Evolutionary conservation across 1,140 invertebrate species (phyloP).

Genomic region (Orussus abietinus): DNA sequence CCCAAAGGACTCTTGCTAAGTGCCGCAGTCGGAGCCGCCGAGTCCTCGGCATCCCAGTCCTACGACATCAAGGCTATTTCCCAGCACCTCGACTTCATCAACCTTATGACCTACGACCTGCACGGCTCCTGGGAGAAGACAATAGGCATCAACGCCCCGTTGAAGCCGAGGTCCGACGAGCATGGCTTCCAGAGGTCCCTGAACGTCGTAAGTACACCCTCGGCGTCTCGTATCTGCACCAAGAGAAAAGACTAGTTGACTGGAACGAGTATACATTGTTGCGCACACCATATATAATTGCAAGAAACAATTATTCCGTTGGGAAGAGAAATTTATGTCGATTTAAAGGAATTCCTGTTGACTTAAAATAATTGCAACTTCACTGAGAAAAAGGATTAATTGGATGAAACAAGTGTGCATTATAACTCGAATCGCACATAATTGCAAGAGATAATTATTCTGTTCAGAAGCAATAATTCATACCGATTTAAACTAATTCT

Average conservation of each 20-base stretch:
- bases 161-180: slow-evolving; percentile 55
- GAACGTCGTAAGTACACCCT: slow-evolving; percentile 48
- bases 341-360: slow-evolving; percentile 5
- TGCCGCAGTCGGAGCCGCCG: slow-evolving; percentile 53
- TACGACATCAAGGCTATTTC: slow-evolving; percentile 58
- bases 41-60: slow-evolving; percentile 44
- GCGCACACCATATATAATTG: no score
- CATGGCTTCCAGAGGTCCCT: slow-evolving; percentile 34
- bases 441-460: no score
- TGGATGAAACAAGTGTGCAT: no score
- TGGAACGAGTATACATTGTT: no score
- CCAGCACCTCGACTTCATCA: slow-evolving; percentile 62
- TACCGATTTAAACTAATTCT: no score
- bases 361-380: slow-evolving; percentile 4
- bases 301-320: slow-evolving; percentile 8
- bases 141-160: slow-evolving; percentile 59
- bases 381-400: slow-evolving; percentile 1
- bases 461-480: no score
- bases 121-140: slow-evolving; percentile 61
- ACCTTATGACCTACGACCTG: slow-evolving; percentile 69
- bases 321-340: slow-evolving; percentile 1
- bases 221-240: no score
- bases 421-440: no score
- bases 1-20: slow-evolving; percentile 45
- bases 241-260: no score